Evolutionary conservation across 2,888 invertebrate species (phyloP), one percentile per base, ranked within the genome.

Genomic region (Polyploca ridens): DNA sequence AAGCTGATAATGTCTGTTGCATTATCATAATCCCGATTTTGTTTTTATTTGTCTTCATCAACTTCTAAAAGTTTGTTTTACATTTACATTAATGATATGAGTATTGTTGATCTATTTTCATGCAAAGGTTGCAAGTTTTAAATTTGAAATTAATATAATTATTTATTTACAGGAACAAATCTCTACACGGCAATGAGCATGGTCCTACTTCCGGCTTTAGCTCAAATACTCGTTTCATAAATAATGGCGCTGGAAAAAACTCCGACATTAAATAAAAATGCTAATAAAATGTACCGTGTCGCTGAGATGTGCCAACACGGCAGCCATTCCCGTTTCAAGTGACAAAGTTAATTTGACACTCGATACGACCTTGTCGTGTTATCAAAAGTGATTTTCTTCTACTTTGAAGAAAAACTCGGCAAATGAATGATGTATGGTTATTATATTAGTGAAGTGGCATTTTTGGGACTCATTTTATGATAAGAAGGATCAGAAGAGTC

Each of bases 141-240:
- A 27, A 27, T 27, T 27, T 54, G 57, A n/a, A 54, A 35, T 54
- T 11, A 57, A n/a, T 10, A 33, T 13, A 44, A 46, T n/a, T 64
- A 66, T 69, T 74, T 82, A 27, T 75, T 87, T 85, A 58, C 89
- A 92, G 92, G 90, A 62, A 75, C 85, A 49, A 86, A 75, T 66
- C 68, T 85, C 67, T 83, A 79, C 73, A 83, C 79, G 59, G 82
- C 87, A 54, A 64, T 87, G 49, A 78, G 84, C 5, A 79, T 84
- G 77, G 68, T 86, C 60, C 66, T 87, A 78, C 77, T 90, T 73
- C 81, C 87, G 68, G 79, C 81, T 70, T 70, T 90, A 77, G 83
- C 85, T 80, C 85, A 89, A 78, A 73, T 82, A 67, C 70, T 87
- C 68, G 67, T 80, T 66, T 81, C 79, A 68, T 87, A 88, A 82